These are phyloP conservation scores for Xylota sylvarum DNA, from an alignment of 2,888 invertebrate genomes.

Conservation along the genomic window DNA sequence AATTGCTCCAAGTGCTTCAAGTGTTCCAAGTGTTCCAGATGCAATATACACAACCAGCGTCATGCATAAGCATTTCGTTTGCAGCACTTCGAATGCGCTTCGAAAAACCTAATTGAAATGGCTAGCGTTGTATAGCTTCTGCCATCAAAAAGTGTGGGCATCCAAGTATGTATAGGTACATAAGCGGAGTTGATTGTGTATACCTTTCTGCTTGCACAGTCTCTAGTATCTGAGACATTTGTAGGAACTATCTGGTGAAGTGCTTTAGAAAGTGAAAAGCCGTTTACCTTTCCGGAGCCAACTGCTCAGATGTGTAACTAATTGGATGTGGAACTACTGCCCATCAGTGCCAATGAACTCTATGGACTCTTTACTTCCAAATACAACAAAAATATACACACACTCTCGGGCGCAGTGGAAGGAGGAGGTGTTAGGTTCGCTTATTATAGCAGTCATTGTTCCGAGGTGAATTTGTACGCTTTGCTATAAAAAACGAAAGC, in stretches of 20 bases:
- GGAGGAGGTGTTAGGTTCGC: conserved; percentile 7
- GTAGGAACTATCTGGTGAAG: conserved; percentile 12
- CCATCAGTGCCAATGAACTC: conserved; percentile 58
- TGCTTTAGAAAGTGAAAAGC: conserved; percentile 66
- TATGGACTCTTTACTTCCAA: conserved; percentile 4
- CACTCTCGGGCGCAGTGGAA: background rate
- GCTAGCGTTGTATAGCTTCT: conserved; percentile 6
- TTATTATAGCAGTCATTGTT: conserved; percentile 11
- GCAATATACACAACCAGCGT: background rate
- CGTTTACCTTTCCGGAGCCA: conserved; percentile 54
- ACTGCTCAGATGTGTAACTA: conserved; percentile 58
- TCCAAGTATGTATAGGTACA: background rate
- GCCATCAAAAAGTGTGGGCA: conserved; percentile 7
- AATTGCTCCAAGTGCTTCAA: background rate
- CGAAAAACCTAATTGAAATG: conserved; percentile 38
- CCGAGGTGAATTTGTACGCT: background rate
- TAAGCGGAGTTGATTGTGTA: background rate
- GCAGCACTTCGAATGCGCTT: conserved; percentile 15
- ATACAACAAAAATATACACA: background rate
- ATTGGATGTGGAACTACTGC: conserved; percentile 43
- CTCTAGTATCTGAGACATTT: background rate
- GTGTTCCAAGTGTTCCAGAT: background rate
- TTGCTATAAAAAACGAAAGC: conserved; percentile 44
- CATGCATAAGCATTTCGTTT: conserved; percentile 28
- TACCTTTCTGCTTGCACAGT: conserved; percentile 27